Base-by-base conservation (phyloP, 2,113 vertebrate species). In the Nibea coibor region DNA sequence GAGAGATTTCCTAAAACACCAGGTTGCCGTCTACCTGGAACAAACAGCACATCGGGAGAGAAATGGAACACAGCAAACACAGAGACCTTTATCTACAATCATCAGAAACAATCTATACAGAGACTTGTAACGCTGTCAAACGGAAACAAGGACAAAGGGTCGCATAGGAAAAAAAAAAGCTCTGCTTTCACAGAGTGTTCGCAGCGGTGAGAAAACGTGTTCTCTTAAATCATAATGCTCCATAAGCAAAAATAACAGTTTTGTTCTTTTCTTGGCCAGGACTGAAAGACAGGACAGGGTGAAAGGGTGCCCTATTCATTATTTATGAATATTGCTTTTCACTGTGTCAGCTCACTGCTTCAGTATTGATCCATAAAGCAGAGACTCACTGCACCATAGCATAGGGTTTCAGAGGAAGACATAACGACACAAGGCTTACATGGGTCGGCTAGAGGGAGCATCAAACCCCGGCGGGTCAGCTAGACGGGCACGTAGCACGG, bases 291-390 rank as follows among this genome's bases (percentile, higher is more conserved):
- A 1, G 53, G 75, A 57, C 61, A 51, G 68, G 83, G 89, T 94
- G 84, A 91, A 91, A 93, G 90, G 72, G 80, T 75, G 82, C 80
- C 86, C 80, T 88, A 93, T 96, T 95, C 91, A 96, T 96, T 96
- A 98, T 96, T 96, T 96, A 98, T 96, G 89, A 95, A 94, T 93
- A 93, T 94, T 93, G 93, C 95, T 95, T 95, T 95, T 93, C 92
- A 93, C 93, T 88, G 86, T 91, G 94, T 96, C 95, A 94, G 95
- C 93, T 95, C 89, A 92, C 91, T 94, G 93, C 94, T 92, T 90
- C 89, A 72, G 87, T 96, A 97, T 95, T 95, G 96, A 98, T 97
- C 94, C 67, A 83, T 88, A 91, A 72, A 81, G 82, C 79, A 64
- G 75, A 83, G 87, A 81, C 69, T 86, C 61, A 47, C 59, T 87